phyloP scores from a whole-genome alignment of 2,797 vertebrate species.

The Amblyopsis hoosieri region DNA sequence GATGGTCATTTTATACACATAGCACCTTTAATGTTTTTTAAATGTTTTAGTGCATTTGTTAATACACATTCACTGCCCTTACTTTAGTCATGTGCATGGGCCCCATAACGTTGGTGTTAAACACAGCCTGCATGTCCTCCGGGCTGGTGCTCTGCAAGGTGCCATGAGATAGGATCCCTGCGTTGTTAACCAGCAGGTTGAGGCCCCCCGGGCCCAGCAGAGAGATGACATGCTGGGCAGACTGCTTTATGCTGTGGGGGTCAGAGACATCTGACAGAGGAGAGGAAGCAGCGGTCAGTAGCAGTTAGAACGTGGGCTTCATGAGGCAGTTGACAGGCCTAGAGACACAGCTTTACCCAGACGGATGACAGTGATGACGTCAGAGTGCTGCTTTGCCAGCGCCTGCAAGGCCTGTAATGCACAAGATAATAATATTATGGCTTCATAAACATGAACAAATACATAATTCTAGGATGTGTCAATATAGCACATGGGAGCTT shows the following conservation, averaged over 20 bases:
- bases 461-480: not conserved
- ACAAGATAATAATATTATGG: conserved; percentile 2
- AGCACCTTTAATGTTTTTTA: too few relatives aligned
- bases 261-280: conserved; percentile 56
- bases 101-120: conserved; percentile 56
- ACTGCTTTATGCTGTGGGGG: conserved; percentile 53
- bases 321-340: not conserved
- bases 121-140: conserved; percentile 49
- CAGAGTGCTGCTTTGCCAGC: conserved; percentile 46
- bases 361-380: conserved; percentile 33
- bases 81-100: conserved; percentile 57
- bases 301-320: conserved; percentile 21
- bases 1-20: too few relatives aligned
- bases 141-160: conserved; percentile 29
- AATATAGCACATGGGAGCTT: too few relatives aligned
- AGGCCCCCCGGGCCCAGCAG: conserved; percentile 50
- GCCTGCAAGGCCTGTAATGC: conserved; percentile 35
- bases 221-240: conserved; percentile 45
- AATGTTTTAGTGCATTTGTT: not conserved
- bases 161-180: conserved; percentile 28
- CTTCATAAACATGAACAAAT: not conserved
- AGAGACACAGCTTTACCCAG: conserved; percentile 34
- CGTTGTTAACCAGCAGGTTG: conserved; percentile 70
- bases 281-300: conserved; percentile 17
- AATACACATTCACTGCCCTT: not conserved